These are phyloP conservation scores for Pyxicephalus adspersus DNA, from an alignment of 2,113 vertebrate species.

Conservation along the genomic window DNA sequence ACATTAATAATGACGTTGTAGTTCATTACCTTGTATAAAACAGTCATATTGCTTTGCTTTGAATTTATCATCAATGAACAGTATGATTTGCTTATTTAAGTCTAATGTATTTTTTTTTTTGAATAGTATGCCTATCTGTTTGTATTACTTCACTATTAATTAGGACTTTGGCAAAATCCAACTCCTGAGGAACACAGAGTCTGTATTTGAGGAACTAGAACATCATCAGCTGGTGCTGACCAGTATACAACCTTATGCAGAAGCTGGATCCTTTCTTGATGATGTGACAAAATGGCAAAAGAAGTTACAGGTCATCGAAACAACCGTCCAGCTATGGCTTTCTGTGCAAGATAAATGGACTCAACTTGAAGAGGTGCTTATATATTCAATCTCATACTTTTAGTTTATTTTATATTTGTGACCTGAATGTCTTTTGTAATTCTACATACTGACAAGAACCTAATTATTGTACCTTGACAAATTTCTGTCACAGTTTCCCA, in stretches of 20 bases:
- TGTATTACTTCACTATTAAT: background rate
- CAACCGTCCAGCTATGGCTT: constrained; percentile 41
- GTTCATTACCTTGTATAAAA: too few relatives aligned
- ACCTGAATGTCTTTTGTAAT: too few relatives aligned
- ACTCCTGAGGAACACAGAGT: constrained; percentile 41
- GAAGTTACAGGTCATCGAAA: constrained; percentile 52
- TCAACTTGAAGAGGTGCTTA: constrained; percentile 49
- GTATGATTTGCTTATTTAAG: background rate
- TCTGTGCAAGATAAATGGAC: constrained; percentile 51
- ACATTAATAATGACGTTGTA: too few relatives aligned
- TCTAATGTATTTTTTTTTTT: background rate
- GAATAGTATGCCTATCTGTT: background rate
- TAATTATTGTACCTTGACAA: too few relatives aligned
- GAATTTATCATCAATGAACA: background rate
- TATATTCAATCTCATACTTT: too few relatives aligned
- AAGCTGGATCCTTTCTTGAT: constrained; percentile 53
- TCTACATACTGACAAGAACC: too few relatives aligned
- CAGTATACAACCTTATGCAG: constrained; percentile 38
- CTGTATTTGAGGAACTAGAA: constrained; percentile 54
- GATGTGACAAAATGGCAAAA: constrained; percentile 56
- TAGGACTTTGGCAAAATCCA: constrained; percentile 35
- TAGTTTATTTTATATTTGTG: too few relatives aligned
- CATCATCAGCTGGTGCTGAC: constrained; percentile 52
- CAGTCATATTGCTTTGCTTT: too few relatives aligned
- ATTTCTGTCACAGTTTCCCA: too few relatives aligned